Evolutionary conservation across 2,888 invertebrate genomes (phyloP).

Genomic region (Diogma glabrata): DNA sequence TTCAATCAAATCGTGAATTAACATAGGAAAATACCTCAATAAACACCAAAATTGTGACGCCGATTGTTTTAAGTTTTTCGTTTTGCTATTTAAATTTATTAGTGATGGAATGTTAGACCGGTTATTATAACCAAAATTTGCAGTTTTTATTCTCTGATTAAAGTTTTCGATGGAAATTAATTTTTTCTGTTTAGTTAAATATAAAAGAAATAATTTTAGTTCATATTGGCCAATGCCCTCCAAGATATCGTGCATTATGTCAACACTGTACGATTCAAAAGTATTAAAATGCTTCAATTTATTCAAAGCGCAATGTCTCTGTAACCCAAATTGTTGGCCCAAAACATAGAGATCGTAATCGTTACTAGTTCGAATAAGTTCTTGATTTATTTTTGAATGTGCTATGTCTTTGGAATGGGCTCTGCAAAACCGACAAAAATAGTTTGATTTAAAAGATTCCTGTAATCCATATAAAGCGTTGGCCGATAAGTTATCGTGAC

Average conservation of each 20-base stretch:
- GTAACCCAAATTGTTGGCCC: not conserved
- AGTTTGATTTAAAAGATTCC: not conserved
- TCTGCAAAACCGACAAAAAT: too few relatives aligned
- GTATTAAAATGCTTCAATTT: not conserved
- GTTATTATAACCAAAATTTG: not conserved
- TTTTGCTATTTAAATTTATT: not conserved
- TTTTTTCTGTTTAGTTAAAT: not conserved
- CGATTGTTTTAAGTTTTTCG: not conserved
- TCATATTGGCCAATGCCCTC: not conserved
- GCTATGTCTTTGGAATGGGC: not conserved
- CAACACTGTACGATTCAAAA: not conserved
- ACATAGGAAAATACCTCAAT: not conserved
- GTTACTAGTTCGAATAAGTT: not conserved
- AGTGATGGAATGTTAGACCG: not conserved
- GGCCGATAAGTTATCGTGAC: not conserved
- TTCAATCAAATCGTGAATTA: not conserved
- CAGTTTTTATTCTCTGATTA: not conserved
- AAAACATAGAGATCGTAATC: not conserved
- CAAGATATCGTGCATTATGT: conserved; percentile 3
- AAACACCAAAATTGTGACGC: conserved; percentile 5
- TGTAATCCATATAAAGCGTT: not conserved
- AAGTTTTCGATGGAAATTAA: not conserved
- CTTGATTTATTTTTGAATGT: not conserved
- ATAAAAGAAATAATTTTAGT: not conserved
- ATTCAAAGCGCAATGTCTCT: not conserved